Evolutionary conservation across 2,797 vertebrate species (phyloP).

Genomic region (Enteromius afrohamiltoni): DNA sequence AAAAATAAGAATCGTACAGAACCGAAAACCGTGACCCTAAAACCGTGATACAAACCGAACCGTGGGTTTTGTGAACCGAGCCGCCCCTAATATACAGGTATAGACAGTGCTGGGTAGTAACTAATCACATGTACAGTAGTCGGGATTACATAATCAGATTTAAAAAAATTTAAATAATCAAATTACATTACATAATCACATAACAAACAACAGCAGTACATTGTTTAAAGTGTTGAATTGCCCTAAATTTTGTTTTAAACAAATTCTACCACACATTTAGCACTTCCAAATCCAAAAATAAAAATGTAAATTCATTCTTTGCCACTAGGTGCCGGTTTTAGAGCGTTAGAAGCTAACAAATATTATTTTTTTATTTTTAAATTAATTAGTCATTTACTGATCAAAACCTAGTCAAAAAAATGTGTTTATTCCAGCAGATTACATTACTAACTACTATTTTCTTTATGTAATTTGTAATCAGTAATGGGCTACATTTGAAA

Average conservation of each 20-base stretch:
- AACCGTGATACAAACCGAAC: too few species aligned
- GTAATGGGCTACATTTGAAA: background rate
- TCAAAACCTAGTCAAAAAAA: too few species aligned
- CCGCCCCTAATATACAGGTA: background rate
- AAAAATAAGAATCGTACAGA: too few species aligned
- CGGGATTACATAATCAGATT: background rate
- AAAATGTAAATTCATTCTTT: too few species aligned
- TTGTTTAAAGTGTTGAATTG: background rate
- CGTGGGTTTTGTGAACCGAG: too few species aligned
- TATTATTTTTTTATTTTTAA: too few species aligned
- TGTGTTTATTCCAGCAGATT: too few species aligned
- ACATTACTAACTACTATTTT: background rate
- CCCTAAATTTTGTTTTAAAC: background rate
- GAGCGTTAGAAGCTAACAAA: too few species aligned
- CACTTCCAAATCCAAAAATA: too few species aligned
- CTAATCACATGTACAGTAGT: background rate
- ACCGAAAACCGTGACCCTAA: too few species aligned
- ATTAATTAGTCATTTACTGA: too few species aligned
- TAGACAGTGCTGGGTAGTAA: background rate
- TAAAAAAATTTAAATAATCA: background rate
- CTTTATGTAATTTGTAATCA: background rate
- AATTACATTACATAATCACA: background rate
- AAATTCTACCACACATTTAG: background rate
- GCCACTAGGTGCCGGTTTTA: too few species aligned
- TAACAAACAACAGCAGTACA: background rate